Percentiles rank a stretch among this genome's conserved stretches.
phyloP scores from a whole-genome alignment of 2,888 invertebrate species.

The Protophormia terraenovae region DNA sequence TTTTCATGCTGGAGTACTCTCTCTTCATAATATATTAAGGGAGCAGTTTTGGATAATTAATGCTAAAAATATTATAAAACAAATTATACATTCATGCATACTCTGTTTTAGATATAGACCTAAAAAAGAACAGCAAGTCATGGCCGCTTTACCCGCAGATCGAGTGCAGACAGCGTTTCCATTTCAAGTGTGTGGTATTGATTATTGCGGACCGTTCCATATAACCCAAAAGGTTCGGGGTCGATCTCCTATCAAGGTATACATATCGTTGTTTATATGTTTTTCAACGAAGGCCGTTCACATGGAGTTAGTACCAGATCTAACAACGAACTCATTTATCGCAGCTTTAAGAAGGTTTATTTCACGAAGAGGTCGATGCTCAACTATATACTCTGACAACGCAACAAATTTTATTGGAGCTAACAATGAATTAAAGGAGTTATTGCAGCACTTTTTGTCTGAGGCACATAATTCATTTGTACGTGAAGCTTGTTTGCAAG shows the following conservation, averaged over 20 bases:
- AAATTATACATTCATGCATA: neutral
- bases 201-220: neutral
- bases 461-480: neutral
- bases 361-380: slow-evolving; percentile 4
- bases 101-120: neutral
- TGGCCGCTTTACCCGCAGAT: neutral
- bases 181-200: neutral
- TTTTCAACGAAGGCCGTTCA: slow-evolving; percentile 25
- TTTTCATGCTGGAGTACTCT: slow-evolving; percentile 1
- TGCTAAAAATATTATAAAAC: neutral
- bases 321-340: neutral
- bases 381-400: slow-evolving; percentile 24
- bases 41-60: slow-evolving; percentile 3
- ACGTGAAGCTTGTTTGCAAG: neutral
- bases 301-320: slow-evolving; percentile 4
- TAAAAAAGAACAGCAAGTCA: neutral
- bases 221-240: slow-evolving; percentile 15
- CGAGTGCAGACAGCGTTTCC: neutral
- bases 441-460: neutral
- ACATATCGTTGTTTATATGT: slow-evolving; percentile 21
- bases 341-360: neutral
- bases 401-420: slow-evolving; percentile 44
- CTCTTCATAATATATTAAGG: slow-evolving; percentile 5
- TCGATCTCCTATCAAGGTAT: neutral
- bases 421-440: neutral